Evolutionary conservation across 1,140 invertebrate genomes (phyloP).

Genomic region (Muscidifurax raptorellus): DNA sequence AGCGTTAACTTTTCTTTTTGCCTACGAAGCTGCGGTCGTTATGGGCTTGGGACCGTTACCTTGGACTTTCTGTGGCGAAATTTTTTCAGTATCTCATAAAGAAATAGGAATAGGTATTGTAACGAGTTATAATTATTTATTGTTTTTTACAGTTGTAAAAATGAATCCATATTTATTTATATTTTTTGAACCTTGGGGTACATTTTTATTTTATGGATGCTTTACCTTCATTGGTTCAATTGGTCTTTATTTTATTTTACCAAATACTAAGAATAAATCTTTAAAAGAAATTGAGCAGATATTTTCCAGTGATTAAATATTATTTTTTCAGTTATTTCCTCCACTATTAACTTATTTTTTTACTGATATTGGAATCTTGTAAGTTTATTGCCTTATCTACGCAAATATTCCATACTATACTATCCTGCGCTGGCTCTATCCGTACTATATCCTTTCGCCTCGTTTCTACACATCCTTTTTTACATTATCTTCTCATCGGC

Average conservation of each 20-base stretch:
- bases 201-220: conserved; percentile 82
- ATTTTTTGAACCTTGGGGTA: conserved; percentile 77
- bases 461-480: too few species aligned
- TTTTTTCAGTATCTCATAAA: conserved; percentile 77
- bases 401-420: too few species aligned
- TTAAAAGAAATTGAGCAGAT: conserved; percentile 84
- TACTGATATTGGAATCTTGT: too few species aligned
- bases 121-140: conserved; percentile 80
- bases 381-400: too few species aligned
- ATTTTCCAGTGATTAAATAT: conserved; percentile 62
- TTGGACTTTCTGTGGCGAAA: conserved; percentile 82
- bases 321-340: too few species aligned
- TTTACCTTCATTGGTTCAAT: conserved; percentile 80
- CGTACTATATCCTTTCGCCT: too few species aligned
- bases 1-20: conserved; percentile 75
- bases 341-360: too few species aligned
- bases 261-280: conserved; percentile 87
- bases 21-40: conserved; percentile 77
- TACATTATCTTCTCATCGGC: too few species aligned
- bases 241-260: conserved; percentile 81
- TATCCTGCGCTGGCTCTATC: too few species aligned
- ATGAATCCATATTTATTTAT: conserved; percentile 79
- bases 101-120: conserved; percentile 80
- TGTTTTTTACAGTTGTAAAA: conserved; percentile 84
- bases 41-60: conserved; percentile 81